Conservation (phyloP, 2,888 invertebrate species). For the Argyresthia goedartella region DNA sequence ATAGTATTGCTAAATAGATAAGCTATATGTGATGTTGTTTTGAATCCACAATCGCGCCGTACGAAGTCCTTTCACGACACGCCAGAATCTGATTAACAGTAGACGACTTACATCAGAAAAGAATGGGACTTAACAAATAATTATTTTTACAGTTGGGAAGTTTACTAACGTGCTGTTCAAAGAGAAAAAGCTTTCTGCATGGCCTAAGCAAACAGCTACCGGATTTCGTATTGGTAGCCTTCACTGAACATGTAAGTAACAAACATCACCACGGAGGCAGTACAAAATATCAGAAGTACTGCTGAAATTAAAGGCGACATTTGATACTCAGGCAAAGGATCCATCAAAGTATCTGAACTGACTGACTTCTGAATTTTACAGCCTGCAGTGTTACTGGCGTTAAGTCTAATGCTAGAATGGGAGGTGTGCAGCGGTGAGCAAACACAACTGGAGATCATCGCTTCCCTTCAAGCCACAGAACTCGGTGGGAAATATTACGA, state of each 20-base stretch:
- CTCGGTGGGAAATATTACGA: constrained; percentile 77
- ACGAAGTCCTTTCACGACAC: too few relatives aligned
- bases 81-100: too few relatives aligned
- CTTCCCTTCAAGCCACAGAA: constrained; percentile 79
- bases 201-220: constrained; percentile 77
- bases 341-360: too few relatives aligned
- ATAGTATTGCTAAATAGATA: too few relatives aligned
- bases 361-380: constrained; percentile 19
- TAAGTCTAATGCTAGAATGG: constrained; percentile 85
- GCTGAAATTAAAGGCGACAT: too few relatives aligned
- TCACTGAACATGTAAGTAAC: constrained; percentile 73
- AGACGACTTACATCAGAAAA: too few relatives aligned
- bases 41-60: too few relatives aligned
- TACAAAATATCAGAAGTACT: too few relatives aligned
- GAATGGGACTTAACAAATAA: background rate
- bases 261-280: too few relatives aligned
- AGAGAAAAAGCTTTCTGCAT: constrained; percentile 79
- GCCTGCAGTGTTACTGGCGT: constrained; percentile 74
- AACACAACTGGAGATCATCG: constrained; percentile 77
- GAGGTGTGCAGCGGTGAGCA: constrained; percentile 72
- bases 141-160: constrained; percentile 62
- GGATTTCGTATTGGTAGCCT: constrained; percentile 79
- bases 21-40: too few relatives aligned
- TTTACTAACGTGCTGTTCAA: constrained; percentile 77
- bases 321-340: too few relatives aligned